Percentiles rank a stretch among this genome's conserved stretches.
Conservation (phyloP, 2,113 vertebrate species). For the Pteruthius melanotis region DNA sequence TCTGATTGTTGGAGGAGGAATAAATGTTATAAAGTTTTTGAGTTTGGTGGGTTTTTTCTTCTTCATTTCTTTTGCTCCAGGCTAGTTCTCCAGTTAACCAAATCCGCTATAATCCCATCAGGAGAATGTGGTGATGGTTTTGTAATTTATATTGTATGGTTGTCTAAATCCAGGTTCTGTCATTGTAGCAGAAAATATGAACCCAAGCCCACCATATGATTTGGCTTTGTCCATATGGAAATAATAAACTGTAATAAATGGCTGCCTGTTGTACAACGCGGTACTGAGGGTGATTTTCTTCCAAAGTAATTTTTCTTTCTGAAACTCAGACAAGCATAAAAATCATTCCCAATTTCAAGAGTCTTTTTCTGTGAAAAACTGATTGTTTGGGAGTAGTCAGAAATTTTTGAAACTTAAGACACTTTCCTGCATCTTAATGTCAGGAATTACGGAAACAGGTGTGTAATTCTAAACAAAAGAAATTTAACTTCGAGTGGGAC, state of each 20-base stretch:
- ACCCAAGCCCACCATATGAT: conserved; percentile 40
- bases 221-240: conserved; percentile 66
- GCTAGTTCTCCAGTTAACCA: conserved; percentile 50
- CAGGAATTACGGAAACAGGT: background rate
- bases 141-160: conserved; percentile 63
- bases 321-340: background rate
- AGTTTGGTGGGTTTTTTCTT: background rate
- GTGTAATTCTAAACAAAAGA: background rate
- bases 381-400: background rate
- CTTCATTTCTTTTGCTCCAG: conserved; percentile 30
- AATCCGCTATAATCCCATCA: conserved; percentile 67
- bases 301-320: conserved; percentile 46
- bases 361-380: background rate
- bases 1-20: background rate
- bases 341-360: conserved; percentile 22
- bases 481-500: background rate
- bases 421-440: background rate
- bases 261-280: background rate
- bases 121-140: conserved; percentile 58
- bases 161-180: conserved; percentile 64
- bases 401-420: background rate
- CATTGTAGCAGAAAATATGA: conserved; percentile 53
- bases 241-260: conserved; percentile 68
- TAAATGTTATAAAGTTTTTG: background rate
- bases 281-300: background rate